Evolutionary conservation across 2,888 invertebrate genomes (phyloP).

Genomic region (Cinara cedri): DNA sequence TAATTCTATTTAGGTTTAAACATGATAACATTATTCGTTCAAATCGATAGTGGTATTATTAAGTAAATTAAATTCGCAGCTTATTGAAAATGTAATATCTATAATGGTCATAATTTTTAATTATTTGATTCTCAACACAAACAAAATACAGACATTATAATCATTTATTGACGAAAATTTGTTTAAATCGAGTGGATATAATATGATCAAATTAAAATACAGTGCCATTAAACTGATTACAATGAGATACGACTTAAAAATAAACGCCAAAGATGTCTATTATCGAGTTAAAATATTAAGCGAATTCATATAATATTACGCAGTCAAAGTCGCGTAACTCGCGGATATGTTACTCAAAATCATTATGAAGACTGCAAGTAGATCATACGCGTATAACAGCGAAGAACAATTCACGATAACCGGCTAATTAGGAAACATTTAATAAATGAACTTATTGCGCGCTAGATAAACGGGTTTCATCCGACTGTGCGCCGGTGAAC

Average conservation of each 20-base stretch:
- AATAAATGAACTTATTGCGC: too few relatives aligned
- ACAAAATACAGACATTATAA: too few relatives aligned
- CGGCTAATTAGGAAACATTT: too few relatives aligned
- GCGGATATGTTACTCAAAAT: too few relatives aligned
- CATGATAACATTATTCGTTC: too few relatives aligned
- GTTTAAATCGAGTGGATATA: background rate
- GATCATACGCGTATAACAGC: too few relatives aligned
- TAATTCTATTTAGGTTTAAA: too few relatives aligned
- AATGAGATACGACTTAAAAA: background rate
- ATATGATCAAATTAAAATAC: too few relatives aligned
- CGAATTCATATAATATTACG: background rate
- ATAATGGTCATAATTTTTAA: background rate
- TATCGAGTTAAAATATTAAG: background rate
- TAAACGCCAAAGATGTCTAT: background rate
- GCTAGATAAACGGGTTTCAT: too few relatives aligned
- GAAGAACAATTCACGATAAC: too few relatives aligned
- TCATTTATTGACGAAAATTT: background rate
- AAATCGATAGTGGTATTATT: background rate
- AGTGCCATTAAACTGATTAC: background rate
- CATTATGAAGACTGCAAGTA: too few relatives aligned
- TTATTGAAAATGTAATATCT: background rate
- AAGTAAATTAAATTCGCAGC: background rate
- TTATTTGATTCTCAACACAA: background rate
- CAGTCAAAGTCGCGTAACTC: background rate
- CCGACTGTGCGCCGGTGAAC: too few relatives aligned